Evolutionary conservation across 2,113 vertebrate species (phyloP).

Genomic region (Jaculus jaculus): DNA sequence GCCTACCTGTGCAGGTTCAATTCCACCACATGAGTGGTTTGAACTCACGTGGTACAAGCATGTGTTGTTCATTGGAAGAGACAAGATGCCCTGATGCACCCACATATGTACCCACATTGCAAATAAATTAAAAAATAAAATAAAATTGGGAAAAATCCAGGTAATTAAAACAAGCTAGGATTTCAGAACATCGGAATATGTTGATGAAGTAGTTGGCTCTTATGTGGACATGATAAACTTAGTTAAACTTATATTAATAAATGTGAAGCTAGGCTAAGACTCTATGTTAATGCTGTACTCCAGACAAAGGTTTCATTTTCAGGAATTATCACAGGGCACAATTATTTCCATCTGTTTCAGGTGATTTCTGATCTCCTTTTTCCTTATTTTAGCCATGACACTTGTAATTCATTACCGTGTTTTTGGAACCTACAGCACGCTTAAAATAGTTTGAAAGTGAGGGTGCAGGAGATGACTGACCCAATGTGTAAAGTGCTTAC

Average conservation of each 20-base stretch:
- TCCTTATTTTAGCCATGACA: conserved; percentile 31
- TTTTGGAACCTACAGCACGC: background rate
- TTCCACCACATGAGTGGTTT: too few species aligned
- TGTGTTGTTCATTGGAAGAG: too few species aligned
- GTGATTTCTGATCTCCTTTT: background rate
- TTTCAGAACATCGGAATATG: background rate
- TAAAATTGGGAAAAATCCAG: background rate
- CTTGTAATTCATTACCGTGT: background rate
- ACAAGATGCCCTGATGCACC: too few species aligned
- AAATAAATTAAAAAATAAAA: too few species aligned
- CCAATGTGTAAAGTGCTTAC: too few species aligned
- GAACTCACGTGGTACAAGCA: too few species aligned
- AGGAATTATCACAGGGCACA: background rate
- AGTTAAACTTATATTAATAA: background rate
- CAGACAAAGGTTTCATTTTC: conserved; percentile 6
- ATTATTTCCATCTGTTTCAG: background rate
- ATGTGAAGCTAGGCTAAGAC: background rate
- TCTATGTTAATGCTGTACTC: background rate
- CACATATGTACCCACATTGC: too few species aligned
- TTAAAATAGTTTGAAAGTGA: background rate
- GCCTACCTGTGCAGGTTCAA: too few species aligned
- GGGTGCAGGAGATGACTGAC: too few species aligned
- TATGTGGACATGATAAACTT: background rate
- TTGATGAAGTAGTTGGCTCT: background rate
- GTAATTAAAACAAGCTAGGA: background rate